A percentile compares a stretch with the other conserved stretches of the same genome.
Conservation (phyloP, 2,888 invertebrate species). For the Ophion costatus region DNA sequence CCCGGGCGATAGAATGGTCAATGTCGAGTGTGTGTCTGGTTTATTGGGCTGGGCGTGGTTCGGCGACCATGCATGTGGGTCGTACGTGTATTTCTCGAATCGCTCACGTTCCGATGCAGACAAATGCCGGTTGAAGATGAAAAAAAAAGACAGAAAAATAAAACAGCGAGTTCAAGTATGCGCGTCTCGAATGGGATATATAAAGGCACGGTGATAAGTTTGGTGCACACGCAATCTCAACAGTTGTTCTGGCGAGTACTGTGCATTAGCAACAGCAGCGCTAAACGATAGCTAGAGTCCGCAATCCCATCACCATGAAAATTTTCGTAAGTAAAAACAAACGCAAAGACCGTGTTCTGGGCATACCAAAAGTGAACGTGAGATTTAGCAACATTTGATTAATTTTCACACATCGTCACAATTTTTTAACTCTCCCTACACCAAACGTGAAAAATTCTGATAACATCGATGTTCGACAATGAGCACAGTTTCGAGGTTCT, state of each 20-base stretch:
- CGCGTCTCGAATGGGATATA: conserved; percentile 69
- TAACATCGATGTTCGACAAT: too few relatives aligned
- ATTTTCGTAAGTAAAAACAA: conserved; percentile 72
- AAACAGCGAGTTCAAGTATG: conserved; percentile 26
- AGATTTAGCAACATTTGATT: not conserved
- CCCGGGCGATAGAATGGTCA: conserved; percentile 71
- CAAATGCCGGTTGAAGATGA: conserved; percentile 36
- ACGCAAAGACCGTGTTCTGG: not conserved
- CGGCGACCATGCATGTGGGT: conserved; percentile 48
- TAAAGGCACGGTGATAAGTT: conserved; percentile 69
- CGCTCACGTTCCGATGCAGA: conserved; percentile 57
- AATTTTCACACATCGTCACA: too few relatives aligned
- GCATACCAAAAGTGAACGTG: not conserved
- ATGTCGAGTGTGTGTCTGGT: conserved; percentile 72
- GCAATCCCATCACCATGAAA: conserved; percentile 72
- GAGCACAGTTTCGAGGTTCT: too few relatives aligned
- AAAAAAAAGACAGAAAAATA: conserved; percentile 18
- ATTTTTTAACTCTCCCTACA: too few relatives aligned
- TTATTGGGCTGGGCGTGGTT: conserved; percentile 75
- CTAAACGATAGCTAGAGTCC: conserved; percentile 69
- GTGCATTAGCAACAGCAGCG: conserved; percentile 74
- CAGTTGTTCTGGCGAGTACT: conserved; percentile 78
- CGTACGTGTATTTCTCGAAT: conserved; percentile 59
- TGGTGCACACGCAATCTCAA: conserved; percentile 67
- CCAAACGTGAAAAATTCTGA: too few relatives aligned